Percentiles rank a stretch among this genome's conserved stretches.
Evolutionary conservation across 2,113 vertebrate species (phyloP).

Genomic region (Syrrhaptes paradoxus): DNA sequence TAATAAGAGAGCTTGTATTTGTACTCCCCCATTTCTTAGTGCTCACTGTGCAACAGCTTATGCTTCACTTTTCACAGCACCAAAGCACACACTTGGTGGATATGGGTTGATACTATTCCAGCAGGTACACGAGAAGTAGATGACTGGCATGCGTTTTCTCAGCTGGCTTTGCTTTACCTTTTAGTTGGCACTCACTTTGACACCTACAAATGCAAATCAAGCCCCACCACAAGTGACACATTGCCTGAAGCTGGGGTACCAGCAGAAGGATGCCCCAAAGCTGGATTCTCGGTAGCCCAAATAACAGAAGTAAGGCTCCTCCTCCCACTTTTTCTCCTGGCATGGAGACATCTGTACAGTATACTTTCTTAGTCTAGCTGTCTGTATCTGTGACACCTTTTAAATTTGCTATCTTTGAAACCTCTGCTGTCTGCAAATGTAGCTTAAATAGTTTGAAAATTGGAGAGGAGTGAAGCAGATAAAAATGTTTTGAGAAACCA

Average conservation of each 20-base stretch:
- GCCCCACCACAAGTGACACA: fast-evolving
- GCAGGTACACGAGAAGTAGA: neutral
- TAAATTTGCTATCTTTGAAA: neutral
- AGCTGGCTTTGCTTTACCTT: neutral
- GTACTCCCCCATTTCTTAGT: neutral
- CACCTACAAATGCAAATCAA: neutral
- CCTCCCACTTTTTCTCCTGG: neutral
- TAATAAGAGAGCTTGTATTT: neutral
- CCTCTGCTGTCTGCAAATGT: neutral
- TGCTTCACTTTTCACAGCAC: neutral
- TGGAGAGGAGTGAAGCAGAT: neutral
- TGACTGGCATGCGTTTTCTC: fast-evolving
- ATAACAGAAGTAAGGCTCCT: neutral
- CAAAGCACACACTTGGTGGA: neutral
- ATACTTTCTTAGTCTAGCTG: neutral
- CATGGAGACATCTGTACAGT: neutral
- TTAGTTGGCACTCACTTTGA: neutral
- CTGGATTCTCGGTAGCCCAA: neutral
- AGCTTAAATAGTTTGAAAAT: neutral
- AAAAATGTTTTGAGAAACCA: neutral
- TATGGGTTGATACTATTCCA: neutral
- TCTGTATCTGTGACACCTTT: neutral
- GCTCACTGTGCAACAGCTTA: neutral
- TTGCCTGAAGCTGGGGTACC: neutral
- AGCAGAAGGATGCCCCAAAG: neutral